Evolutionary conservation across 1,140 invertebrate genomes (phyloP).

Genomic region (Drosophila serrata): DNA sequence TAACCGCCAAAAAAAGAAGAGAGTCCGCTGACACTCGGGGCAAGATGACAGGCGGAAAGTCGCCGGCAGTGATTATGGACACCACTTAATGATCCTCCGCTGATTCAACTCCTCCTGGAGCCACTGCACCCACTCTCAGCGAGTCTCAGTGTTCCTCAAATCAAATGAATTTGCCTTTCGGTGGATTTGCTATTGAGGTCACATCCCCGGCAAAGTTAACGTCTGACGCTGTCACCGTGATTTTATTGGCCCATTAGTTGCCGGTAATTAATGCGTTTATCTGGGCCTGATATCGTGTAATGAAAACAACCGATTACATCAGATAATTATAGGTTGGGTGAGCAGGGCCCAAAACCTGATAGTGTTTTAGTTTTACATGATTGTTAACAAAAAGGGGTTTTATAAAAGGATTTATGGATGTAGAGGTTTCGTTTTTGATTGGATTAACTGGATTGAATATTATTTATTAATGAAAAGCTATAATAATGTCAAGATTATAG

Average conservation of each 20-base stretch:
- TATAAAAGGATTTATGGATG: not conserved
- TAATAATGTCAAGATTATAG: no score
- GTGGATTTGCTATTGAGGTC: conserved; percentile 61
- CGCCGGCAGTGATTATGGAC: conserved; percentile 23
- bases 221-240: conserved; percentile 46
- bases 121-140: conserved; percentile 31
- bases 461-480: not conserved
- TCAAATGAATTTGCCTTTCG: conserved; percentile 66
- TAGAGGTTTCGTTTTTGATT: not conserved
- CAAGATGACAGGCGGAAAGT: conserved; percentile 25
- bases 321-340: conserved; percentile 41
- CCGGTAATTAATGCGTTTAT: conserved; percentile 72
- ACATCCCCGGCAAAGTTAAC: conserved; percentile 54
- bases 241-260: conserved; percentile 67
- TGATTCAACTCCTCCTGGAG: conserved; percentile 8
- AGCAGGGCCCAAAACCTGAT: conserved; percentile 14
- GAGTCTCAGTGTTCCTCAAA: conserved; percentile 43
- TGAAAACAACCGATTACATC: conserved; percentile 75
- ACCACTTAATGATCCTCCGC: conserved; percentile 30
- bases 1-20: conserved; percentile 34
- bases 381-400: not conserved
- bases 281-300: conserved; percentile 49
- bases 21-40: conserved; percentile 19
- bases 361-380: conserved; percentile 14
- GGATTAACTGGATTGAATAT: not conserved